Conservation (phyloP, 1,140 invertebrate species). For the Aleiodes sp. region DNA sequence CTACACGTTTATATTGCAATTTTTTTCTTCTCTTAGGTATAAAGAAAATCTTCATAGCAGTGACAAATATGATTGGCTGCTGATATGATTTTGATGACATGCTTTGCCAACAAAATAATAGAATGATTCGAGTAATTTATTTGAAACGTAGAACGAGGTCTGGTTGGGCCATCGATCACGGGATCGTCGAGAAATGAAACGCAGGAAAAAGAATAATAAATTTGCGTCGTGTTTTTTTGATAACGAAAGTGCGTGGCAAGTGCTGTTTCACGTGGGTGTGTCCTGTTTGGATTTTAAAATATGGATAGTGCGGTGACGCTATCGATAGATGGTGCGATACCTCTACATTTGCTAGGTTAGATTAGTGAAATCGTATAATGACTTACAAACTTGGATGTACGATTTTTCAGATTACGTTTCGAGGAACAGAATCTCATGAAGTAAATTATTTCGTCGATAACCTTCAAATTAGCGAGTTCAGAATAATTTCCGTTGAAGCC, state of each 20-base stretch:
- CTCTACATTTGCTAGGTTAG: not conserved
- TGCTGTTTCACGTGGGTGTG: not conserved
- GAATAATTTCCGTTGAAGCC: too few relatives aligned
- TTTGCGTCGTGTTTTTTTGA: not conserved
- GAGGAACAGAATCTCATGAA: too few relatives aligned
- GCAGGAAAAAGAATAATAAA: not conserved
- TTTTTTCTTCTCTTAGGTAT: too few relatives aligned
- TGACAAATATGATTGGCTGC: not conserved
- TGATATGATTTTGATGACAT: not conserved
- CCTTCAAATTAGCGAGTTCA: too few relatives aligned
- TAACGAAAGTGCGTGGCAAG: not conserved
- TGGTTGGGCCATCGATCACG: not conserved
- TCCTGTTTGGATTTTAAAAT: slow-evolving; percentile 3
- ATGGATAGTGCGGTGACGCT: not conserved
- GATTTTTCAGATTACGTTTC: too few relatives aligned
- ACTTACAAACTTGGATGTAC: too few relatives aligned
- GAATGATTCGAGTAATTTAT: not conserved
- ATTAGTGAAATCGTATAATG: not conserved
- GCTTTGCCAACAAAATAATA: not conserved
- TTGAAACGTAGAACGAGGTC: not conserved
- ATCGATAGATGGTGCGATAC: not conserved
- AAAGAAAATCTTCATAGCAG: not conserved
- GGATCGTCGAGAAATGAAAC: not conserved
- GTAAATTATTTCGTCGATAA: too few relatives aligned
- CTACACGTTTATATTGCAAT: not conserved